Base-by-base conservation (phyloP, 2,113 vertebrate species). In the Chloropsis cyanopogon region DNA sequence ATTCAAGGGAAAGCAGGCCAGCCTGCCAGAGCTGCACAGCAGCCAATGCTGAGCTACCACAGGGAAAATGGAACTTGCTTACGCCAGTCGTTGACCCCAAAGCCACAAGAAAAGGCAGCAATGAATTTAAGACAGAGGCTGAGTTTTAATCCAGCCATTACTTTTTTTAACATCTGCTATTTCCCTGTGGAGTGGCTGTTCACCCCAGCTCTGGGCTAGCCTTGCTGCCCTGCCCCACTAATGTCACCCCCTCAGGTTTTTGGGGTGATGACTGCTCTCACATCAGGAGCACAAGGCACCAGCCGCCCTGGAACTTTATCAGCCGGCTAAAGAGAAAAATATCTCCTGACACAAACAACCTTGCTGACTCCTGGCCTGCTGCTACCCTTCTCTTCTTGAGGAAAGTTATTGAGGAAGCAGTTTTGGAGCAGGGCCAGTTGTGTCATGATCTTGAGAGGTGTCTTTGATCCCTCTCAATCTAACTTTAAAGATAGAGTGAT, bases 391-490 rank as follows among this genome's bases (percentile, higher is more conserved):
- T 72, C 56, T 83, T 96, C 91, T 71, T 90, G 50, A 91, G 28
- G 57, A 92, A 93, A 57, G 86, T 92, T 95, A 95, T n/a, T 92
- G 84, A 95, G 78, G 88, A 96, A 94, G 83, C 20, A 26, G 61
- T 37, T 85, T 46, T 96, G 96, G 94, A 96, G 78, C 39, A 84
- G 21, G 49, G 91, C 93, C 96, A 96, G 75, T 29, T 19, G 10
- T 22, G 3, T 91, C 90, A 80, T 46, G 72, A 90, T 93, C 91
- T 76, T 91, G 68, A 3, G 10, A 95, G 59, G 59, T 66, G 79
- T 59, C 88, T 92, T 71, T 95, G 86, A 95, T 88, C 80, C 59
- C 73, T 79, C 85, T 89, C 80, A 83, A 77, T 93, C 61, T 82
- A 64, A 54, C 90, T 92, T 89, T 81, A 88, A 92, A 94, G 82